Evolutionary conservation across 2,113 vertebrate genomes (phyloP).

Genomic region (Rhipidura dahli): DNA sequence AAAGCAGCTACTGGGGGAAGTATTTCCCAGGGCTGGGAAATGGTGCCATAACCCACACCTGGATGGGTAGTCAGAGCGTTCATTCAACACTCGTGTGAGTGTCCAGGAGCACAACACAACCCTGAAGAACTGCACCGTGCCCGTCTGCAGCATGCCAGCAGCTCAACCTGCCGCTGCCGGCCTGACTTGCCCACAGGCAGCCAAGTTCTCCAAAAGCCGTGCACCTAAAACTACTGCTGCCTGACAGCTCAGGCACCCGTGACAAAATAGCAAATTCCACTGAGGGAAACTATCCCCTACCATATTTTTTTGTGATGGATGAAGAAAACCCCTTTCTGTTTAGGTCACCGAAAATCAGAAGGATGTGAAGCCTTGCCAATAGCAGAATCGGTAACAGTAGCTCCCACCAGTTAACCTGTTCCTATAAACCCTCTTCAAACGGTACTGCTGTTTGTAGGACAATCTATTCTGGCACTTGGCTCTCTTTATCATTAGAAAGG

Average conservation of each 20-base stretch:
- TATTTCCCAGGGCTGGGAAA: neutral
- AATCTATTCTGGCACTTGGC: neutral
- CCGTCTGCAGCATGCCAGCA: accelerated
- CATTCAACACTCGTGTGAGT: accelerated
- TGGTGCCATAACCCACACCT: neutral
- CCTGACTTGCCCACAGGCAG: neutral
- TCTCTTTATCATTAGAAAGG: neutral
- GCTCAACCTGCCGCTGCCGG: neutral
- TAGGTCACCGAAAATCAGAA: neutral
- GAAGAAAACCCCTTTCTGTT: neutral
- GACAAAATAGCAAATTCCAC: neutral
- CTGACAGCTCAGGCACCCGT: neutral
- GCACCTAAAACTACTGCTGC: neutral
- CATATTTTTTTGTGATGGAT: neutral
- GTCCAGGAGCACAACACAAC: neutral
- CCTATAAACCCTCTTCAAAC: neutral
- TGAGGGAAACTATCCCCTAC: neutral
- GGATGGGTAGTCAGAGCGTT: accelerated
- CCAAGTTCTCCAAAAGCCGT: neutral
- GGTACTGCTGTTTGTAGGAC: neutral
- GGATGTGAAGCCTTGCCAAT: neutral
- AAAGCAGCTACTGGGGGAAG: neutral
- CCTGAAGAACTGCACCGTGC: accelerated
- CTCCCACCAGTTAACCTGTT: neutral
- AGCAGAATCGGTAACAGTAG: accelerated